phyloP scores from a whole-genome alignment of 2,113 vertebrate species.

The Pterocles burchelli region DNA sequence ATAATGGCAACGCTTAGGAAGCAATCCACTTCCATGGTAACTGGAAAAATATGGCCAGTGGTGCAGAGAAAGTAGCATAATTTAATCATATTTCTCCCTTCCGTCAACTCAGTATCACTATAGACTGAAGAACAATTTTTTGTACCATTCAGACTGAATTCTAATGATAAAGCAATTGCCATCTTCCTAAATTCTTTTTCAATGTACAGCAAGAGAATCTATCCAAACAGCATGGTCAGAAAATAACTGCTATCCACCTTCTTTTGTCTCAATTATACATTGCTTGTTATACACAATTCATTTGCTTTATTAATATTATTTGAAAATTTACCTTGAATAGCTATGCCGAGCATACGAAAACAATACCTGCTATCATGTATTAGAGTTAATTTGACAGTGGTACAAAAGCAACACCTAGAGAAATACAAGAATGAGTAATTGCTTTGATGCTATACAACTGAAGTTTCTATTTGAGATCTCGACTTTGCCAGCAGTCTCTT shows the following conservation, averaged over 20 bases:
- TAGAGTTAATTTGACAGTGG: neutral
- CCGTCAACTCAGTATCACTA: neutral
- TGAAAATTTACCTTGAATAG: neutral
- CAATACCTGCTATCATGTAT: neutral
- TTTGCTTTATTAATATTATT: neutral
- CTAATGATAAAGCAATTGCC: neutral
- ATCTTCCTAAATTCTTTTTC: neutral
- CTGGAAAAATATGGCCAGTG: neutral
- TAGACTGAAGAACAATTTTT: neutral
- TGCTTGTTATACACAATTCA: neutral
- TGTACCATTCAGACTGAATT: neutral
- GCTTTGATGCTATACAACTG: neutral
- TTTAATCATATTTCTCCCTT: neutral
- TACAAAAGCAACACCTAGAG: neutral
- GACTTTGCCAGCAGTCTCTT: neutral
- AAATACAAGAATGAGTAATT: neutral
- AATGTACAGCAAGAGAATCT: fast-evolving
- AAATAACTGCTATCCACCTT: neutral
- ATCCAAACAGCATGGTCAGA: neutral
- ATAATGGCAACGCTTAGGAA: neutral
- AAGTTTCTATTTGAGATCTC: neutral
- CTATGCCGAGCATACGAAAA: neutral
- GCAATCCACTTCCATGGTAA: constrained; percentile 34
- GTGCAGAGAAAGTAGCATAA: neutral
- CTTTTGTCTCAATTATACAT: neutral